Percentiles rank a stretch among this genome's conserved stretches.
These are phyloP conservation scores for Phortica magna DNA, from an alignment of 2,888 invertebrate species.

Conservation along the genomic window DNA sequence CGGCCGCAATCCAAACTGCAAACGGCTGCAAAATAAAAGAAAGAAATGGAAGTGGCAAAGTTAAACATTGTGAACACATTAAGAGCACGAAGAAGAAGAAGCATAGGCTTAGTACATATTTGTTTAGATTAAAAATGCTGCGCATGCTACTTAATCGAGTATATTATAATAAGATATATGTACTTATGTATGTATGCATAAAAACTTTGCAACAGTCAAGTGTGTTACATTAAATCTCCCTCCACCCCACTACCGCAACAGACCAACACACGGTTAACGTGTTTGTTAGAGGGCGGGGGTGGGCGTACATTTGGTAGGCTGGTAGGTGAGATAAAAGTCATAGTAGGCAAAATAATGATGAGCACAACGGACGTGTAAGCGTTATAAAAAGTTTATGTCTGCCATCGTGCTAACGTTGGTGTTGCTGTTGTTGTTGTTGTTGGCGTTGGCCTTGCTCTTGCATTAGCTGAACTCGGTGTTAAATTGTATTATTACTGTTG, in stretches of 20 bases:
- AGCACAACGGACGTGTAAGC: conserved; percentile 33
- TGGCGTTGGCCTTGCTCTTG: conserved; percentile 19
- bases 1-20: conserved; percentile 96
- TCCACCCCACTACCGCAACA: too few species aligned
- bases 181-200: conserved; percentile 34
- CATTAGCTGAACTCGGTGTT: too few species aligned
- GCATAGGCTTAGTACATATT: conserved; percentile 4
- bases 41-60: background rate
- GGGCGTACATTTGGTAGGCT: too few species aligned
- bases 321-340: too few species aligned
- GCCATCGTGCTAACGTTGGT: background rate
- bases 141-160: too few species aligned
- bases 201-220: background rate
- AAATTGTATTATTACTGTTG: too few species aligned
- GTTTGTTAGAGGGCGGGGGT: too few species aligned
- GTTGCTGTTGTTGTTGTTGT: too few species aligned
- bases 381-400: conserved; percentile 35
- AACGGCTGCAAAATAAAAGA: conserved; percentile 82
- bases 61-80: background rate
- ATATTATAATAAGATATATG: background rate
- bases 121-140: background rate
- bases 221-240: too few species aligned
- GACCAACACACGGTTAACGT: too few species aligned
- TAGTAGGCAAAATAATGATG: background rate
- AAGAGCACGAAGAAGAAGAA: background rate